These are phyloP conservation scores for Teleogryllus oceanicus DNA, from an alignment of 2,888 invertebrate species.

Conservation along the genomic window DNA sequence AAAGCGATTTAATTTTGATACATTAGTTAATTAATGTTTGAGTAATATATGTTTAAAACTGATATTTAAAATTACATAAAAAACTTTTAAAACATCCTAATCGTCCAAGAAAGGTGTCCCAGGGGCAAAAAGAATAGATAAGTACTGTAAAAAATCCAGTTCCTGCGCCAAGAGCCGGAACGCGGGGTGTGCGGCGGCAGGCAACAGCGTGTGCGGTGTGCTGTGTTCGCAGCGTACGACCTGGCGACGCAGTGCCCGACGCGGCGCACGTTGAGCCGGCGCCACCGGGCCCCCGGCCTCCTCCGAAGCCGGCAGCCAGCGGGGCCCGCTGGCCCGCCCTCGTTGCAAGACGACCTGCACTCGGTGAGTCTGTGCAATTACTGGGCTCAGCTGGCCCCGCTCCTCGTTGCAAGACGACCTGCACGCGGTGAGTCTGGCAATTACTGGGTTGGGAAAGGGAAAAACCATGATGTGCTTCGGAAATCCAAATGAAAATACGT, in stretches of 20 bases:
- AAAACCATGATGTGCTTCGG: no score
- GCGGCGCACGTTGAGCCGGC: constrained; percentile 64
- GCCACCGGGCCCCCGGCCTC: constrained; percentile 49
- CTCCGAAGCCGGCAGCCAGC: constrained; percentile 42
- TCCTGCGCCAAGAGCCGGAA: background rate
- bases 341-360: constrained; percentile 66
- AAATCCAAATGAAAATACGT: no score
- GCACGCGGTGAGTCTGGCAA: constrained; percentile 55
- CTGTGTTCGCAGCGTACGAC: constrained; percentile 64
- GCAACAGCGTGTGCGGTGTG: background rate
- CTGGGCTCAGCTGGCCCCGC: constrained; percentile 58
- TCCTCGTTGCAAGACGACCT: constrained; percentile 66
- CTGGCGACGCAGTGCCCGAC: constrained; percentile 77
- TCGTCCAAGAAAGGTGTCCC: no score
- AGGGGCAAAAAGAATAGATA: no score
- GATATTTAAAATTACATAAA: no score
- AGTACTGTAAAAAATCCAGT: no score
- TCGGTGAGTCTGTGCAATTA: constrained; percentile 52
- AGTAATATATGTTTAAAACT: no score
- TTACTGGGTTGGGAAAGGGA: no score
- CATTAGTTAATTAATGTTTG: no score
- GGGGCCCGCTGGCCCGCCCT: constrained; percentile 65
- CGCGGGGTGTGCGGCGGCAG: background rate
- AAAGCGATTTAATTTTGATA: no score
- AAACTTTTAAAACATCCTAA: no score